A percentile compares a stretch with the other conserved stretches of the same genome.
Conservation (phyloP, 1,140 invertebrate genomes). For the Stegodyphus dumicola region DNA sequence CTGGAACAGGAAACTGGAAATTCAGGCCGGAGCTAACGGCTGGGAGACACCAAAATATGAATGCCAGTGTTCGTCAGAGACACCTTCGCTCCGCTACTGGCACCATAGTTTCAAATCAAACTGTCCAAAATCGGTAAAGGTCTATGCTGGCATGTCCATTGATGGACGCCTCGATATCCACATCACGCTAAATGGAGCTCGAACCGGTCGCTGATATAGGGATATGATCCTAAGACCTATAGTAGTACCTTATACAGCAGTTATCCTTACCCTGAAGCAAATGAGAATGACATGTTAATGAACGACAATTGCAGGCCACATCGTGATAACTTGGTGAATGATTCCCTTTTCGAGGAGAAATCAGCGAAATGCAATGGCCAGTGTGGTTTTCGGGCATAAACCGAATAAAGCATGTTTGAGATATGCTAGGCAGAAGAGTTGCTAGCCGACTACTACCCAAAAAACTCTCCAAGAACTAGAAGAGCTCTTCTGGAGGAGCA, state of each 20-base stretch:
- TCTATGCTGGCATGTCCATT: not conserved
- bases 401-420: not conserved
- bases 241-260: not conserved
- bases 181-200: not conserved
- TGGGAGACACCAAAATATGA: not conserved
- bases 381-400: not conserved
- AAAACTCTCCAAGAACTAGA: not conserved
- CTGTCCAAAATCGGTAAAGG: not conserved
- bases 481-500: not conserved
- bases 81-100: not conserved
- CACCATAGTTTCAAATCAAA: not conserved
- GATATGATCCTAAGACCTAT: not conserved
- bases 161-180: not conserved
- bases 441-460: not conserved
- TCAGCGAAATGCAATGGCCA: not conserved
- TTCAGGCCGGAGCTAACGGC: not conserved
- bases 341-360: not conserved
- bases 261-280: not conserved
- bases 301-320: not conserved
- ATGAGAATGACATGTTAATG: not conserved
- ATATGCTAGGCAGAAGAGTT: not conserved
- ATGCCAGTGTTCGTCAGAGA: not conserved
- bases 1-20: slow-evolving; percentile 7
- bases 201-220: not conserved
- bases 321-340: not conserved